Conservation (phyloP, 1,140 invertebrate species). For the Panagrolaimus sp. region DNA sequence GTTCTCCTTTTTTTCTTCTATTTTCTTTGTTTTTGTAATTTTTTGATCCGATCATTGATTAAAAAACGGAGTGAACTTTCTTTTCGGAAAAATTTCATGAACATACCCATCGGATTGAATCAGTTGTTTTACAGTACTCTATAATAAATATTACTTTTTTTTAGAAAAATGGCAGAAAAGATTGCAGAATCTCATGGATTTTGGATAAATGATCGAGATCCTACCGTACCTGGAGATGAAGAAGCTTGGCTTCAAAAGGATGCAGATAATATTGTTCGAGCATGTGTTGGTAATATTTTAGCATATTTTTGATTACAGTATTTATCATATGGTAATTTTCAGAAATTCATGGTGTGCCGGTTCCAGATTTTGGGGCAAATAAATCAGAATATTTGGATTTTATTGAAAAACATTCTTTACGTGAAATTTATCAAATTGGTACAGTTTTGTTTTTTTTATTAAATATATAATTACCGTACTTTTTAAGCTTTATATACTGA, state of each 20-base stretch:
- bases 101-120: neutral
- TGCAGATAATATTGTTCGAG: neutral
- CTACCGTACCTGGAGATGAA: neutral
- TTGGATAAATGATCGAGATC: neutral
- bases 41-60: neutral
- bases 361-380: neutral
- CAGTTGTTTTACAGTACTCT: neutral
- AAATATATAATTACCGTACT: too few species aligned
- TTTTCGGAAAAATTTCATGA: neutral
- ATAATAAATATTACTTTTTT: neutral
- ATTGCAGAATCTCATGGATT: slow-evolving; percentile 4
- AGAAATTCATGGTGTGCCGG: neutral
- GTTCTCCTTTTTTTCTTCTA: slow-evolving; percentile 1
- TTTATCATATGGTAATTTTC: too few species aligned
- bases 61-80: neutral
- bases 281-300: too few species aligned
- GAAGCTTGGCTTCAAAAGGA: neutral
- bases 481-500: neutral
- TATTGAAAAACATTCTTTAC: neutral
- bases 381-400: neutral
- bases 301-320: too few species aligned
- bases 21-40: too few species aligned
- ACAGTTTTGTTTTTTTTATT: too few species aligned
- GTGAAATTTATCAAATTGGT: slow-evolving; percentile 2
- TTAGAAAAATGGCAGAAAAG: slow-evolving; percentile 1